A percentile compares a stretch with the other conserved stretches of the same genome.
These are phyloP conservation scores for Argya squamiceps DNA, from an alignment of 2,797 vertebrate species.

Conservation along the genomic window DNA sequence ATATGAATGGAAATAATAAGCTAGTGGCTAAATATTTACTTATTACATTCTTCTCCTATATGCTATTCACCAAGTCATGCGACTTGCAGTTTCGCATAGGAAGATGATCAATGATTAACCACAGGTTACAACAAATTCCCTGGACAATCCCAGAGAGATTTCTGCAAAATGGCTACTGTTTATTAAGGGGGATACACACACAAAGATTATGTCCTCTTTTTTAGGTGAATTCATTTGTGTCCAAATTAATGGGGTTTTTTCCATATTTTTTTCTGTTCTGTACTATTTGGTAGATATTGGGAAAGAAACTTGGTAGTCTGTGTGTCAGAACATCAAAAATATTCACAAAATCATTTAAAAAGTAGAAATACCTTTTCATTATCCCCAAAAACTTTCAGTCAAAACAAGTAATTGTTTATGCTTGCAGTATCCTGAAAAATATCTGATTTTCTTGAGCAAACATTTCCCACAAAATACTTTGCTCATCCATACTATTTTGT, in stretches of 20 bases:
- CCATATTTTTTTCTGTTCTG: not conserved
- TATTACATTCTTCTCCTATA: conserved; percentile 50
- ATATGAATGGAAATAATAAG: conserved; percentile 30
- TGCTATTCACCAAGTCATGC: conserved; percentile 10
- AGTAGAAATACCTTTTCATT: not conserved
- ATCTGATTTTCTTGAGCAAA: not conserved
- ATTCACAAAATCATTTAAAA: not conserved
- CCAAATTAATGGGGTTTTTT: not conserved
- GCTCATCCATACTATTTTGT: not conserved
- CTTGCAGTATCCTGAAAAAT: not conserved
- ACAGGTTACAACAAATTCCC: not conserved
- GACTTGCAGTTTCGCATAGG: not conserved
- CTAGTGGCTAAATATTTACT: conserved; percentile 60
- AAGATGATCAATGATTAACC: conserved; percentile 60
- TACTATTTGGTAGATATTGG: not conserved
- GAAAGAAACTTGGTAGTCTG: not conserved
- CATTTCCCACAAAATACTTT: not conserved
- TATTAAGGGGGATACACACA: not conserved
- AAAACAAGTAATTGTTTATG: not conserved
- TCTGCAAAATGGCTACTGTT: not conserved
- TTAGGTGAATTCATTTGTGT: not conserved
- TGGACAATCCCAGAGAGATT: not conserved
- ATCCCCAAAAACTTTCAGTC: not conserved
- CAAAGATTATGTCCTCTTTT: not conserved
- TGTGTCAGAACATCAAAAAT: not conserved